Base-by-base conservation (phyloP, 2,113 vertebrate genomes). In the Aptenodytes forsteri region DNA sequence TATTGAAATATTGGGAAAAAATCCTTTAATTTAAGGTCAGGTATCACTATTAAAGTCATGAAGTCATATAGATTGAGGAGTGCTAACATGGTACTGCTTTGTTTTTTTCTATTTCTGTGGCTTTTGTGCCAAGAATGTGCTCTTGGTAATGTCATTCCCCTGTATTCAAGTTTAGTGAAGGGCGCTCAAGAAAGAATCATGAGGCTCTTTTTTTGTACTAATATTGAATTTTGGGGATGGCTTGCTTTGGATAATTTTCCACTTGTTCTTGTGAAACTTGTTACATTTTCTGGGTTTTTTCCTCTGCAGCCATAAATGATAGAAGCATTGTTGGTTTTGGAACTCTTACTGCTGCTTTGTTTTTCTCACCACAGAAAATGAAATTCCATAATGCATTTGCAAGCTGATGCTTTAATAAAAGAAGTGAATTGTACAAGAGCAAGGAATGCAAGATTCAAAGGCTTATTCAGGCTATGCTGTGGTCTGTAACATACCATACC, bases 391-490 rank as follows among this genome's bases (percentile, higher is more conserved):
- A 65, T 49, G 62, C 40, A 46, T 89, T 80, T 90, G 40, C 40
- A 83, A 90, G 25, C 30, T 89, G 72, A 44, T 86, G 22, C 49
- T 90, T 89, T 70, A 90, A 81, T 92, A 77, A 93, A 95, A 81
- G 34, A 89, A 92, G 58, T 55, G 17, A 65, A 80, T 22, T 72
- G 52, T 73, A 30, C 36, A 76, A 61, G 34, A 77, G 58, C 34
- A 80, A 83, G 46, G 21, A 89, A 77, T 80, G 36, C 40, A 93
- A 72, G 85, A 80, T 83, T 40, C n/a, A 62, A 61, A 73, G 46
- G 54, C 54, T 86, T 77, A 22, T 44, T 73, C 50, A 66, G 79
- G 30, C 13, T 66, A 4, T 32, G 15, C 44, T 78, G 44, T 34
- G 12, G 56, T 77, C 72, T 69, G 3, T 77, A 40, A 72, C 62